These are phyloP conservation scores for Eupeodes luniger DNA, from an alignment of 2,888 invertebrate genomes.

Conservation along the genomic window DNA sequence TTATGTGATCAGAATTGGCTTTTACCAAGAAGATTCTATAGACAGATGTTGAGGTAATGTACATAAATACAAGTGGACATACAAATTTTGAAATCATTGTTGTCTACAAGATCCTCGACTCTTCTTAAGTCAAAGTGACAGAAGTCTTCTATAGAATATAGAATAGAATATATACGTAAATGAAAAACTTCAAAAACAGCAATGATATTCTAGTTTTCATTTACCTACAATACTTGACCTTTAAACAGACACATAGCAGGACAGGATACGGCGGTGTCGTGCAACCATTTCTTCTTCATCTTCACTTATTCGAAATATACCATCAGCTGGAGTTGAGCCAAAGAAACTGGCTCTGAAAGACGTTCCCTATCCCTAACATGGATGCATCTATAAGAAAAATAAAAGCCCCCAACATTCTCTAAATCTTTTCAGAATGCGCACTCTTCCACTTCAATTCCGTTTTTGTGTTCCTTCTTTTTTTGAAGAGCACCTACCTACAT, in stretches of 20 bases:
- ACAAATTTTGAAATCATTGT: no score
- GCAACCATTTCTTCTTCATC: conserved; percentile 22
- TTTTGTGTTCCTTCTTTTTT: conserved; percentile 12
- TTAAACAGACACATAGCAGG: neutral
- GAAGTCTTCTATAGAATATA: no score
- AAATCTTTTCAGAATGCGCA: conserved; percentile 68
- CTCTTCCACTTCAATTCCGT: conserved; percentile 73
- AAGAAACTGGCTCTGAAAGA: conserved; percentile 62
- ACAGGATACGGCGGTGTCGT: neutral
- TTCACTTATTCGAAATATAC: conserved; percentile 2
- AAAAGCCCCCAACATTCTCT: conserved; percentile 51
- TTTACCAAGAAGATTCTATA: no score
- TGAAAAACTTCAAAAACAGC: neutral
- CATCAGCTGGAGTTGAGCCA: conserved; percentile 65
- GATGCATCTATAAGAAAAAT: conserved; percentile 61
- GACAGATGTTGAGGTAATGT: no score
- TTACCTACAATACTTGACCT: conserved; percentile 1
- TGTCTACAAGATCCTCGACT: no score
- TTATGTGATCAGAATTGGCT: no score
- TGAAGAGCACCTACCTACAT: neutral
- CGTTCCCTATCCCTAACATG: conserved; percentile 67
- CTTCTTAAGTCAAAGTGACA: no score
- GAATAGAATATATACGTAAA: no score
- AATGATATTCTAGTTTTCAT: neutral
- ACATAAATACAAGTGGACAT: no score